Percentiles rank a stretch among this genome's conserved stretches.
Conservation (phyloP, 2,113 vertebrate genomes). For the Porphyrio hochstetteri region DNA sequence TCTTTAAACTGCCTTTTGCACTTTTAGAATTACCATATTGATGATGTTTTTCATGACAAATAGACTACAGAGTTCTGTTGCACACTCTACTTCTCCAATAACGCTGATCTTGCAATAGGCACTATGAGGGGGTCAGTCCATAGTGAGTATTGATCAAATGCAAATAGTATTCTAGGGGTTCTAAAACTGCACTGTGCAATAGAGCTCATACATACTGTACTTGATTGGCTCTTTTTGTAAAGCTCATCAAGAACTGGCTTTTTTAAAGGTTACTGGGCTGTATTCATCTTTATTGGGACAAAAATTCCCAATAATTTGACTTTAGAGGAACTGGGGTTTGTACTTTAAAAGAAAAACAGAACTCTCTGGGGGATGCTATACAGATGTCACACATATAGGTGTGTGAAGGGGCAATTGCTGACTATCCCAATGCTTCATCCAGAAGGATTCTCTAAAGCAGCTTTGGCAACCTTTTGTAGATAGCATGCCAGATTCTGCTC, state of each 20-base stretch:
- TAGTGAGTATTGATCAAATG: background rate
- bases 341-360: background rate
- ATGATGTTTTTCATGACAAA: background rate
- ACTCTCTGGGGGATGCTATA: background rate
- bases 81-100: background rate
- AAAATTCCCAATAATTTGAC: background rate
- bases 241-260: background rate
- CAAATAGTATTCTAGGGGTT: background rate
- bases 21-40: conserved; percentile 11
- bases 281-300: background rate
- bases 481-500: background rate
- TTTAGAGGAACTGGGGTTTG: background rate
- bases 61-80: background rate
- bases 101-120: background rate
- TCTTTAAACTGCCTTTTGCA: conserved; percentile 25
- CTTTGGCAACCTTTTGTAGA: background rate
- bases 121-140: background rate
- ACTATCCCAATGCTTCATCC: background rate
- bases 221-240: background rate
- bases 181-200: background rate
- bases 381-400: background rate
- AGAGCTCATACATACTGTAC: background rate
- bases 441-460: background rate
- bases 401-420: background rate
- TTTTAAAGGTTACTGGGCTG: background rate